Percentiles rank a stretch among this genome's conserved stretches.
phyloP scores from a whole-genome alignment of 2,888 invertebrate species.

The Drosophila subquinaria region DNA sequence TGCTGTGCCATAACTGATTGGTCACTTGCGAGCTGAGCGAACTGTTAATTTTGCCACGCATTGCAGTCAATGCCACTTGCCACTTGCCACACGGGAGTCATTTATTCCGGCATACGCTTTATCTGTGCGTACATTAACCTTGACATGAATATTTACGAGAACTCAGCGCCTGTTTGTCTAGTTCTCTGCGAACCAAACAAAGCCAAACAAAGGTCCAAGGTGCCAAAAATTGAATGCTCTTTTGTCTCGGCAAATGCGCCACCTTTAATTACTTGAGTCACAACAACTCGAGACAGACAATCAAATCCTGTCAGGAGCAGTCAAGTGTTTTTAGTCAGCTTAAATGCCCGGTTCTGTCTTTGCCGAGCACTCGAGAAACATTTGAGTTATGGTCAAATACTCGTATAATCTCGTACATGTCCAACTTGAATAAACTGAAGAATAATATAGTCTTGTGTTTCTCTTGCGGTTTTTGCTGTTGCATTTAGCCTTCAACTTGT shows the following conservation, averaged over 20 bases:
- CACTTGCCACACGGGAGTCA: slow-evolving; percentile 27
- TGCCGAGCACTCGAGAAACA: slow-evolving; percentile 38
- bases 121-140: slow-evolving; percentile 66
- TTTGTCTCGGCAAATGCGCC: slow-evolving; percentile 27
- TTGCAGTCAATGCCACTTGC: slow-evolving; percentile 24
- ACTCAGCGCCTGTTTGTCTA: slow-evolving; percentile 14
- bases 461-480: neutral
- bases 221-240: slow-evolving; percentile 23
- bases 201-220: slow-evolving; percentile 27
- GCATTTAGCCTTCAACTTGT: slow-evolving; percentile 26
- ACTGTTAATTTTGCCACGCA: slow-evolving; percentile 53
- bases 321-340: slow-evolving; percentile 55
- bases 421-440: slow-evolving; percentile 11
- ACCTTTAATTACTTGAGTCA: slow-evolving; percentile 54
- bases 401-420: slow-evolving; percentile 27
- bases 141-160: slow-evolving; percentile 70
- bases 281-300: slow-evolving; percentile 32
- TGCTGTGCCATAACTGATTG: slow-evolving; percentile 70
- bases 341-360: slow-evolving; percentile 31
- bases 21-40: slow-evolving; percentile 43
- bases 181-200: slow-evolving; percentile 6
- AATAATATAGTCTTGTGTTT: neutral
- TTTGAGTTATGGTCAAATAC: slow-evolving; percentile 47
- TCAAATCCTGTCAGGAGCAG: slow-evolving; percentile 33
- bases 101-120: slow-evolving; percentile 36